These are phyloP conservation scores for Nomada flava DNA, from an alignment of 2,888 invertebrate genomes.

Conservation along the genomic window DNA sequence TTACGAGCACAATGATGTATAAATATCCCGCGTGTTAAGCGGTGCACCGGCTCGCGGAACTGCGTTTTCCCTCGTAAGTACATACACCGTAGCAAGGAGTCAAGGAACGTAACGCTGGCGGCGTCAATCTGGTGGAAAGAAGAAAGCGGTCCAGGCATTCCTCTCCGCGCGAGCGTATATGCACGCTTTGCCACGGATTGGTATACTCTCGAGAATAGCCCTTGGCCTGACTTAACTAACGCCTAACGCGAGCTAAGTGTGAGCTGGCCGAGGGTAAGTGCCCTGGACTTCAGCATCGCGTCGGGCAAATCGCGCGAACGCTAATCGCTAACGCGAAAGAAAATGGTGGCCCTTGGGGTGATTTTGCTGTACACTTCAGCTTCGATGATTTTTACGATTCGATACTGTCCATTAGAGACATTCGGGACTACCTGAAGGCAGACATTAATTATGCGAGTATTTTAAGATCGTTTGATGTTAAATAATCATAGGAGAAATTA, in stretches of 20 bases:
- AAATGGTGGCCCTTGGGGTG: conserved; percentile 53
- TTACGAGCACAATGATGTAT: conserved; percentile 46
- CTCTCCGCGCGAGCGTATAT: neutral
- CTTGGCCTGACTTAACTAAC: conserved; percentile 55
- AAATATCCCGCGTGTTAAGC: conserved; percentile 45
- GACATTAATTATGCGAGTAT: no score
- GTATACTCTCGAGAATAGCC: conserved; percentile 34
- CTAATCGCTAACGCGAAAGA: conserved; percentile 72
- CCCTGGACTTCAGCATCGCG: neutral
- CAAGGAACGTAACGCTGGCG: conserved; percentile 40
- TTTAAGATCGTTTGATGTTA: no score
- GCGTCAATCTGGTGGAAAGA: conserved; percentile 57
- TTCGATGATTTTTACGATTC: conserved; percentile 14
- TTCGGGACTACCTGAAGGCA: conserved; percentile 50
- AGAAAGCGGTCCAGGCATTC: conserved; percentile 36
- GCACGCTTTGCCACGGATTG: conserved; percentile 21
- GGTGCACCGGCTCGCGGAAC: conserved; percentile 20
- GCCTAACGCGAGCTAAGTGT: conserved; percentile 67
- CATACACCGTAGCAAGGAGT: conserved; percentile 49
- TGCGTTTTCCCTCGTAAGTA: conserved; percentile 42
- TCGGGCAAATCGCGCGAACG: conserved; percentile 37
- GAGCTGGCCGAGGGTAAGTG: conserved; percentile 43
- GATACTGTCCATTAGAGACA: conserved; percentile 58
- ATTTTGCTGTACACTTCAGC: conserved; percentile 9
- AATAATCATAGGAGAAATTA: no score